Percentiles rank a stretch among this genome's conserved stretches.
These are phyloP conservation scores for Axinella damicornis DNA, from an alignment of 37 sponge, comb jelly and placozoan species.

Conservation along the genomic window DNA sequence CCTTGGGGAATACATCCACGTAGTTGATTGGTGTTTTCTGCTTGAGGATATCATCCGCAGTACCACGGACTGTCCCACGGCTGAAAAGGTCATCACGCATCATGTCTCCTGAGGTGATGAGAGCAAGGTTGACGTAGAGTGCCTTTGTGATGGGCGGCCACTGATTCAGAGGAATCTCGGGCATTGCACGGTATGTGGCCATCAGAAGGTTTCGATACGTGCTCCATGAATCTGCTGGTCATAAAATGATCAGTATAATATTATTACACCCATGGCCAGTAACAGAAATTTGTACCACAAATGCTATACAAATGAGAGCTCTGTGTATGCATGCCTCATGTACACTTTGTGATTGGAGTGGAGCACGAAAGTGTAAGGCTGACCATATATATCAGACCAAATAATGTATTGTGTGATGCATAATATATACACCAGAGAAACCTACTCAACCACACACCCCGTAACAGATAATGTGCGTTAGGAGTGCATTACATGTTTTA, in stretches of 20 bases:
- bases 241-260: neutral
- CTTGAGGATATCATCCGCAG: conserved; percentile 39
- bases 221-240: neutral
- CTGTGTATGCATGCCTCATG: too few species aligned
- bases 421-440: too few species aligned
- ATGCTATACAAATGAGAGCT: too few species aligned
- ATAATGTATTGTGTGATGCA: too few species aligned
- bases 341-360: too few species aligned
- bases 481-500: too few species aligned
- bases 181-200: conserved; percentile 22
- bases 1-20: conserved; percentile 15
- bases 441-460: too few species aligned
- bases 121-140: conserved; percentile 44
- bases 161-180: conserved; percentile 16
- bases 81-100: conserved; percentile 36
- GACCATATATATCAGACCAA: too few species aligned
- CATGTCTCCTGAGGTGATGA: conserved; percentile 21
- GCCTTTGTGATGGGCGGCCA: conserved; percentile 29
- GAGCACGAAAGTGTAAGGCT: too few species aligned
- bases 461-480: too few species aligned
- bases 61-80: conserved; percentile 23
- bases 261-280: too few species aligned
- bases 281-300: too few species aligned
- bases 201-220: conserved; percentile 1
- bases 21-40: conserved; percentile 1